Base-by-base conservation (phyloP, 2,113 vertebrate genomes). In the Nannospalax galili region DNA sequence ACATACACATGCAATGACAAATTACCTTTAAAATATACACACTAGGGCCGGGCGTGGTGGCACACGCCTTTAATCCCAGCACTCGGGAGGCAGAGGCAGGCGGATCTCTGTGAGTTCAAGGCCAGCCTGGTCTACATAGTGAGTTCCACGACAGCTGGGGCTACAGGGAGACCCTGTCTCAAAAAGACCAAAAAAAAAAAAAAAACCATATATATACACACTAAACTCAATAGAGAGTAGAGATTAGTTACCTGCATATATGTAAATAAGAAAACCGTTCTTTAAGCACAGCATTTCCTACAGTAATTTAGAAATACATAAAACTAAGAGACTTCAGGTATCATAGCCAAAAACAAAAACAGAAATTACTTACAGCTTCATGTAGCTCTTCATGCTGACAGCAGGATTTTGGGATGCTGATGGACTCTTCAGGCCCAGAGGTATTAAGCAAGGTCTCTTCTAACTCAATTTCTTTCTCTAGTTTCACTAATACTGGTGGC, bases 381-480 rank as follows among this genome's bases (percentile, higher is more conserved):
- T 99, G 99, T 10, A 99, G 98, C 70, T 99, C 99, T 20, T 99
- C 99, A 3, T 99, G 99, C 56, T 99, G 99, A 98, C 99, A 99
- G 97, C 99, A 99, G 0, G 99, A 98, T 32, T 99, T 99, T 84
- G 99, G 98, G 90, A 99, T 99, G 94, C 98, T 99, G 77, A 99
- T 73, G 0, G 99, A 99, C 2, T 98, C 97, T 15, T 98, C 98
- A 2, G 98, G 98, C 90, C 98, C 98, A 84, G 99, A 99, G 0
- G 98, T 97, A 98, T 99, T 98, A 74, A 99, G 98, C 97, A 99
- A 97, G 0, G 99, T 99, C 97, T 99, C 99, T 98, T 99, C 99
- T 92, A 99, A 96, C 89, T 99, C 99, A 58, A 99, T 99, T 98
- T 99, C 99, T 95, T 99, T 99, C 98, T 99, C 99, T 92, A 99